These are phyloP conservation scores for Mixornis gularis DNA, from an alignment of 2,113 vertebrate species.

Conservation along the genomic window DNA sequence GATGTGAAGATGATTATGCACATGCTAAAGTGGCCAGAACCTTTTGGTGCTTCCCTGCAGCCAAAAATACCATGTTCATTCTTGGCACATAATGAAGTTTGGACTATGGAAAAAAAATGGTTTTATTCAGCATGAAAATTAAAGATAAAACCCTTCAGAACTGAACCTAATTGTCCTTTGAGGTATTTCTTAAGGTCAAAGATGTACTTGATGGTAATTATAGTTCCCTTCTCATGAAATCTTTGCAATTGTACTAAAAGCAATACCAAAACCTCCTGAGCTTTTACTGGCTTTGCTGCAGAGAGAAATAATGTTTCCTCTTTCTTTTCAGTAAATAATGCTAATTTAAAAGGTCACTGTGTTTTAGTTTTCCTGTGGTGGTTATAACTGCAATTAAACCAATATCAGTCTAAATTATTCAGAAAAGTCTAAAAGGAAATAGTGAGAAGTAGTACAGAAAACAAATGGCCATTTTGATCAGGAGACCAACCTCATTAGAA, in stretches of 20 bases:
- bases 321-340: background rate
- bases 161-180: conserved; percentile 49
- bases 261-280: background rate
- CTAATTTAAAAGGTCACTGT: conserved; percentile 21
- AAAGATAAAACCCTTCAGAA: conserved; percentile 26
- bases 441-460: background rate
- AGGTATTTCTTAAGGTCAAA: conserved; percentile 50
- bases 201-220: background rate
- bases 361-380: background rate
- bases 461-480: background rate
- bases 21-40: conserved; percentile 4
- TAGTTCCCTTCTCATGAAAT: background rate
- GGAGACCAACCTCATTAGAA: background rate
- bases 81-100: conserved; percentile 27
- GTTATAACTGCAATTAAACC: background rate
- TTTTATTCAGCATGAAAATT: conserved; percentile 45
- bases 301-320: background rate
- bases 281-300: background rate
- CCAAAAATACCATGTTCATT: conserved; percentile 42
- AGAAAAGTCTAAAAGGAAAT: background rate
- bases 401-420: background rate
- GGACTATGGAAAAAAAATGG: background rate
- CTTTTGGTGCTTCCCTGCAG: conserved; percentile 19
- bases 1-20: conserved; percentile 52
- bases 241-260: background rate